Evolutionary conservation across 2,113 vertebrate genomes (phyloP), one percentile per base, ranked within the genome.

Genomic region (Erythrolamprus reginae): DNA sequence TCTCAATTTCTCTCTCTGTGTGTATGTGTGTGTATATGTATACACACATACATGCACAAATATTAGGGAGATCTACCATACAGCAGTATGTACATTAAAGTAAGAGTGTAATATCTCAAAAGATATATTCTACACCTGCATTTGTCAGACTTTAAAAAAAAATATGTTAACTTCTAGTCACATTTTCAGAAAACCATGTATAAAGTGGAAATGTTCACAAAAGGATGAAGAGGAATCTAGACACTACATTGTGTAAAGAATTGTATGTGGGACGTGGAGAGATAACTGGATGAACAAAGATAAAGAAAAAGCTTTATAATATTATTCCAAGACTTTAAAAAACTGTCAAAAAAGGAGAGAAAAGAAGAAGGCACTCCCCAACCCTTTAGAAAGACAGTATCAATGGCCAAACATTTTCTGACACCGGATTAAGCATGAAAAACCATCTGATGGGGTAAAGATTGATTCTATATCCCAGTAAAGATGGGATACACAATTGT

Each of bases 221-320:
- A 77, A 77, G 70, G 17, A 77, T 38, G 70, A 77, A 38, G 70
- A 38, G 70, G 33, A 77, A 19, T 38, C 33, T 77, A 17, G 33
- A 77, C 33, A 77, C 70, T 77, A 19, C 17, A 77, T 21, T 77
- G 33, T 42, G 38, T 77, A 77, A 77, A 77, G 33, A 38, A 38
- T 77, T 21, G n/a, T 0, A 0, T 0, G 58, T 12, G 5, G 15
- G 0, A n/a, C n/a, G n/a, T n/a, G 56, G 9, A 3, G 58, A 65
- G 12, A 47, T 47, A 65, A 65, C 12, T 70, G n/a, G n/a, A 70
- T 70, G 33, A 77, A 70, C 65, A 38, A 65, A n/a, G n/a, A 70
- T 38, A 70, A 77, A 77, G 70, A 42, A 77, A 77, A 77, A 38
- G 33, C 33, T 21, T 77, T 38, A 21, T 77, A 77, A 38, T 7